Evolutionary conservation across 1,140 invertebrate species (phyloP), one percentile per base, ranked within the genome.

Genomic region (Diuraphis noxia): DNA sequence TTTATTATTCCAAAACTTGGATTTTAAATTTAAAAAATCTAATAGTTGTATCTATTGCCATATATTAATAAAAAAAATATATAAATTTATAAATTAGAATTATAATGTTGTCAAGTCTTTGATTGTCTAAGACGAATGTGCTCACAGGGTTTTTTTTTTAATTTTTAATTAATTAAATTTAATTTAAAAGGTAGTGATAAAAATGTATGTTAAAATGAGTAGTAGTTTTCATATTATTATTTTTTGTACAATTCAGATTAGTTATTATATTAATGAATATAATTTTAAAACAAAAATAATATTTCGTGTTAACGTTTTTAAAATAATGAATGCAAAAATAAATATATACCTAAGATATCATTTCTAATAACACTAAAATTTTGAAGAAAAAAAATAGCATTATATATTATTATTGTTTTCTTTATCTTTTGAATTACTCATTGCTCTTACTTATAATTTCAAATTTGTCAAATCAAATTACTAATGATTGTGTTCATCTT

Each of bases 1-100:
- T 90, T 90, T 90, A 79, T 90, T 79, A n/a, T 46, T 91, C 89
- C 72, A 91, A 82, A 79, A n/a, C 2, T 91, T 36, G 40, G 77
- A 82, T 91, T 82, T 38, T 91, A 82, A 72, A 46, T 36, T 40
- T 40, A 30, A 49, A 25, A 49, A 81, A 82, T 90, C 43, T 52
- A 81, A 81, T 81, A 90, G 72, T 90, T 89, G 19, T 79, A 46
- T 49, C 34, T 49, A 91, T 49, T 49, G 77, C 77, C 72, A 91
- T 91, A 91, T 82, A 82, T 23, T 40, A 19, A 49, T 49, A 49
- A 34, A 63, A 63, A n/a, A 6, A n/a, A n/a, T 17, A 63, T 63
- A 72, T 72, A n/a, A n/a, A 72, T 72, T n/a, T 52, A n/a, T 91
- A 49, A 52, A 17, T 40, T 86, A 36, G 9, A 30, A 91, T 34